A percentile compares a stretch with the other conserved stretches of the same genome.
Evolutionary conservation across 1,140 invertebrate genomes (phyloP).

Genomic region (Leptestheria dahalacensis): DNA sequence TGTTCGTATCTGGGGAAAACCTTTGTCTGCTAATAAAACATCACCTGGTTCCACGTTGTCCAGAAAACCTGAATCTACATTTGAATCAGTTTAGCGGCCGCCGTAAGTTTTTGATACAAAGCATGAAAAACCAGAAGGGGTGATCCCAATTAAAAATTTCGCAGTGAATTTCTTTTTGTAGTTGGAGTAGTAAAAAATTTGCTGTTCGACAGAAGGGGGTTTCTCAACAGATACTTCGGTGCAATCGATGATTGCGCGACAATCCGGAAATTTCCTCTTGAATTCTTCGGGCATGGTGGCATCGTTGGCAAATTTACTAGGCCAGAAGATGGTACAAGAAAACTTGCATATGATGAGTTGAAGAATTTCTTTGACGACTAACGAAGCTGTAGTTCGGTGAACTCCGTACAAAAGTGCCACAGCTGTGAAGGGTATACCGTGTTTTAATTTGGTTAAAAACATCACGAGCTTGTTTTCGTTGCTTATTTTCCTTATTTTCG

Average conservation of each 20-base stretch:
- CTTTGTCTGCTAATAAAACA: background rate
- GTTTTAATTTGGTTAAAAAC: background rate
- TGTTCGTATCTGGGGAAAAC: background rate
- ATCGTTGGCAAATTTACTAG: background rate
- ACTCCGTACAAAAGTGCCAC: background rate
- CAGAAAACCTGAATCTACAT: no score
- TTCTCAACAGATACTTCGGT: background rate
- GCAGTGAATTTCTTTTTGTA: no score
- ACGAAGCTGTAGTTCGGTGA: background rate
- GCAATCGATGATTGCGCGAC: background rate
- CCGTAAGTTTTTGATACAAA: no score
- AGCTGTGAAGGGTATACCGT: background rate
- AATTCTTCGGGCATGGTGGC: background rate
- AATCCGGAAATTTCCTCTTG: background rate
- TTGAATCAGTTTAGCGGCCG: no score
- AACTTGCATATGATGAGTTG: background rate
- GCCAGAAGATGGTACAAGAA: background rate
- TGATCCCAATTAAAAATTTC: no score
- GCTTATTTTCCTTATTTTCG: background rate
- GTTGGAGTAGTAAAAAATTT: no score
- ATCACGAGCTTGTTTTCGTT: background rate
- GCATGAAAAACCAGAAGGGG: no score
- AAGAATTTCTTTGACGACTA: background rate
- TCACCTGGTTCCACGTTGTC: no score
- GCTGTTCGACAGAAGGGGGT: background rate